Conservation (phyloP, 1,140 invertebrate species). For the Drosophila serrata region DNA sequence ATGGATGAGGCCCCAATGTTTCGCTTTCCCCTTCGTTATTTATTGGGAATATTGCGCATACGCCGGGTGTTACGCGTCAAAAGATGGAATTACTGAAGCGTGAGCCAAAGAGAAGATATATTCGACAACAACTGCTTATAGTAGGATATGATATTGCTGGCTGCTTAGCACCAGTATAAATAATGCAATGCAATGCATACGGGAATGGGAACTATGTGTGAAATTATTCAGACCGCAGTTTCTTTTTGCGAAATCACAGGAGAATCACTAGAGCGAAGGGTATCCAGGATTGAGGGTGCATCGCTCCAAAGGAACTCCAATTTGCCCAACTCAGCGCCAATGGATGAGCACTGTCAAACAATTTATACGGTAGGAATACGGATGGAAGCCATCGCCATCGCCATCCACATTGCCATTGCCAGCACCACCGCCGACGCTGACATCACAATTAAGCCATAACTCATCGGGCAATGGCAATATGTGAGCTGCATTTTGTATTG, state of each 20-base stretch:
- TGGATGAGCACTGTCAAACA: constrained; percentile 34
- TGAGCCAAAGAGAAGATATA: constrained; percentile 14
- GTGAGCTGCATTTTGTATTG: constrained; percentile 57
- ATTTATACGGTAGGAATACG: constrained; percentile 26
- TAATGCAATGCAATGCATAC: constrained; percentile 30
- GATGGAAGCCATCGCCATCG: neutral
- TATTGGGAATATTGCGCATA: constrained; percentile 67
- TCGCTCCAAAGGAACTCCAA: constrained; percentile 15
- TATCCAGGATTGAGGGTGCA: neutral
- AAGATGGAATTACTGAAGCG: constrained; percentile 49
- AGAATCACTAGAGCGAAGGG: neutral
- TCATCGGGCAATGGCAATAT: constrained; percentile 48
- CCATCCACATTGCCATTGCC: neutral
- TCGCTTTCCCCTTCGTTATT: constrained; percentile 33
- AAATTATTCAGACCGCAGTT: constrained; percentile 23
- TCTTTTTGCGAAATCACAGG: constrained; percentile 6
- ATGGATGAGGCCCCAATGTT: constrained; percentile 7
- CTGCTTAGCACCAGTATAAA: constrained; percentile 43
- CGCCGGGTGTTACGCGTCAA: constrained; percentile 52
- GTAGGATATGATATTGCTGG: constrained; percentile 1
- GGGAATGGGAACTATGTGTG: constrained; percentile 1
- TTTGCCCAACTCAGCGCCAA: constrained; percentile 16
- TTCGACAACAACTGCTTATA: constrained; percentile 4
- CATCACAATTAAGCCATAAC: constrained; percentile 78
- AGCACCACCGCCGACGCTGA: constrained; percentile 38